Evolutionary conservation across 2,888 invertebrate species (phyloP).

Genomic region (Coelopa pilipes): DNA sequence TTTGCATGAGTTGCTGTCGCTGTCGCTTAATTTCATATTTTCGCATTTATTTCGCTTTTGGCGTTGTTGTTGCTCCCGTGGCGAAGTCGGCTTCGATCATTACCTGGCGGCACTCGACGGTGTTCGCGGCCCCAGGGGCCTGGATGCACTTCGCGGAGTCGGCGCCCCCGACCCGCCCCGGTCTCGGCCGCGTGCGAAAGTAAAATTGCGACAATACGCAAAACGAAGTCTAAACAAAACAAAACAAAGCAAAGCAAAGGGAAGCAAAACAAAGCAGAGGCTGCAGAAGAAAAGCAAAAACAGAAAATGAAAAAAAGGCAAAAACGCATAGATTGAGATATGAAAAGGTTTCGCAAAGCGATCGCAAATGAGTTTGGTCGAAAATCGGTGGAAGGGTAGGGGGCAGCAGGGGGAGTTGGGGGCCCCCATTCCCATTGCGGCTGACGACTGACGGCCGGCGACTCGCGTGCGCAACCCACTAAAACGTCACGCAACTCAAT

Average conservation of each 20-base stretch:
- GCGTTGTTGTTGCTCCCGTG: neutral
- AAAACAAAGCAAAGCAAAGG: neutral
- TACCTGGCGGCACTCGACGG: no score
- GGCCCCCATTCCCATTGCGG: neutral
- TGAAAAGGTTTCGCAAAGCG: neutral
- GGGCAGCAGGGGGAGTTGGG: no score
- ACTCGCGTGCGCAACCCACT: neutral
- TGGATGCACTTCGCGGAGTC: no score
- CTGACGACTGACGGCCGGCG: neutral
- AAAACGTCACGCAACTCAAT: conserved; percentile 13
- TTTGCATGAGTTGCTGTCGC: neutral
- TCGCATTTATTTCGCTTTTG: neutral
- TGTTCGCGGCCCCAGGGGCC: no score
- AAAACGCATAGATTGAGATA: neutral
- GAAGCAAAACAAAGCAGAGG: neutral
- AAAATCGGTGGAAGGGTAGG: neutral
- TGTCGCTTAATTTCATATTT: neutral
- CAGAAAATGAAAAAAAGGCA: neutral
- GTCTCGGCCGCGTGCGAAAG: no score
- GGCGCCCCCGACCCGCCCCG: no score
- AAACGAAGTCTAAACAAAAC: no score
- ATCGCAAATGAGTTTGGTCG: neutral
- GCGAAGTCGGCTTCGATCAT: neutral
- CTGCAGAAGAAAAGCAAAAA: neutral
- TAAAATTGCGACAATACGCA: no score